Evolutionary conservation across 2,888 invertebrate genomes (phyloP).

Genomic region (Chironomus riparius): DNA sequence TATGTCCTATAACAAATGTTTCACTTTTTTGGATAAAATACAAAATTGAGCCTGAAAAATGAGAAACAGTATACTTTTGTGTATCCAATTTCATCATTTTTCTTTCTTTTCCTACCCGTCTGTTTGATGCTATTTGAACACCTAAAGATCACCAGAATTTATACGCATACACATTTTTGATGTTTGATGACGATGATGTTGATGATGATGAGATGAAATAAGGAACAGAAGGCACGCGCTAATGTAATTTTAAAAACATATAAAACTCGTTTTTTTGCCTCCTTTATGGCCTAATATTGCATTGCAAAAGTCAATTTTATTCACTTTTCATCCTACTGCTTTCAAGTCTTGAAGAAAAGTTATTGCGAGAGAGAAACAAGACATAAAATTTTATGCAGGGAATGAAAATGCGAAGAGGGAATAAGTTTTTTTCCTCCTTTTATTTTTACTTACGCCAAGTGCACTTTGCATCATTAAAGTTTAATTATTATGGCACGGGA

Average conservation of each 20-base stretch:
- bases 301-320: not conserved
- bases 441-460: not conserved
- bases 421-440: not conserved
- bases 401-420: not conserved
- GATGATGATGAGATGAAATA: not conserved
- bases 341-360: not conserved
- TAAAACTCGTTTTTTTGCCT: slow-evolving; percentile 11
- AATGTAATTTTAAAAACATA: slow-evolving; percentile 15
- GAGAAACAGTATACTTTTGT: not conserved
- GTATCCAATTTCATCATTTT: not conserved
- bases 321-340: not conserved
- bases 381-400: slow-evolving; percentile 10
- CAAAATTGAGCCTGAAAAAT: slow-evolving; percentile 4
- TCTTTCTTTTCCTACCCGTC: not conserved
- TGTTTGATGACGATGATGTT: not conserved
- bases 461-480: slow-evolving; percentile 22
- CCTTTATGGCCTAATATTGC: not conserved
- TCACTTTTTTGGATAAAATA: not conserved
- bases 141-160: slow-evolving; percentile 2
- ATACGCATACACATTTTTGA: not conserved
- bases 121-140: slow-evolving; percentile 22
- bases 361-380: not conserved
- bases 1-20: not conserved
- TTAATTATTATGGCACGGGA: slow-evolving; percentile 21
- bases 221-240: slow-evolving; percentile 25